A percentile compares a stretch with the other conserved stretches of the same genome.
These are phyloP conservation scores for Panthera tigris DNA, from an alignment of 2,113 vertebrate species.

Conservation along the genomic window DNA sequence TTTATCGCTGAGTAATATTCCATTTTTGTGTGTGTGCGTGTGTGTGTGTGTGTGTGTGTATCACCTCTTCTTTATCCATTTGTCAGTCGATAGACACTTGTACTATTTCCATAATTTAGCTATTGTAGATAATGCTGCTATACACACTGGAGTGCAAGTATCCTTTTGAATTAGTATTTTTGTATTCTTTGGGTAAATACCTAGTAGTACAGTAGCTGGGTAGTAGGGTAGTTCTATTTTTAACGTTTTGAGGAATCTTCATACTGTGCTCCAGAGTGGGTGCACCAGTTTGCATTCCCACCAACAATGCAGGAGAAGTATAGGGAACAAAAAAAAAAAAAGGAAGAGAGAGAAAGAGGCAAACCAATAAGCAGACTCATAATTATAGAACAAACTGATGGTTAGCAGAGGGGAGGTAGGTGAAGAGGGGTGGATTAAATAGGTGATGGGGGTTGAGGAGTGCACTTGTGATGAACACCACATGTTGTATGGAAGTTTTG, in stretches of 20 bases:
- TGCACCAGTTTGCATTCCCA: not conserved
- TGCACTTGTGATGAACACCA: not conserved
- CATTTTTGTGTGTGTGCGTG: not conserved
- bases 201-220: not conserved
- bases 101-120: not conserved
- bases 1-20: not conserved
- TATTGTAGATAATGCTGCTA: not conserved
- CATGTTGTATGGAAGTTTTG: not conserved
- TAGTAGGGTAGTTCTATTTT: not conserved
- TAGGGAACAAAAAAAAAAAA: not conserved
- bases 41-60: no score
- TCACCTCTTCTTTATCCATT: not conserved
- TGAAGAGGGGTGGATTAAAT: not conserved
- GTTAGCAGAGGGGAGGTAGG: not conserved
- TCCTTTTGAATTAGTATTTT: not conserved
- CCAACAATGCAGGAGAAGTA: not conserved
- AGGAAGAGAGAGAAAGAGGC: not conserved
- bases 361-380: not conserved
- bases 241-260: not conserved
- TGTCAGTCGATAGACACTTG: not conserved
- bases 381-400: not conserved
- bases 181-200: not conserved
- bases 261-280: not conserved
- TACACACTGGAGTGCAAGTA: not conserved
- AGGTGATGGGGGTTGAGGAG: not conserved